Percentiles rank a stretch among this genome's conserved stretches.
Conservation (phyloP, 2,113 vertebrate species). For the Pteronura brasiliensis region DNA sequence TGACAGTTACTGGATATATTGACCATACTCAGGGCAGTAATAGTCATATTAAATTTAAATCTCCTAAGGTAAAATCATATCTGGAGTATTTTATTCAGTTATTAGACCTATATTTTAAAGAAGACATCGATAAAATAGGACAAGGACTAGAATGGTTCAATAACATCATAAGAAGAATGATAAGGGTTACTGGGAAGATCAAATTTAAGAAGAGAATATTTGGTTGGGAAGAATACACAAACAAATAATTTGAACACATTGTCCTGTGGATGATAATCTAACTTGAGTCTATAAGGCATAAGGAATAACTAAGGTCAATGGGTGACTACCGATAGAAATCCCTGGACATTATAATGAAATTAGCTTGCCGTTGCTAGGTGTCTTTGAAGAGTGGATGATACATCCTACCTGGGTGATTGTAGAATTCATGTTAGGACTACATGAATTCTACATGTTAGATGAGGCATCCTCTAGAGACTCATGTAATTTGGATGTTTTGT, state of each 20-base stretch:
- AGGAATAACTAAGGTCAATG: background rate
- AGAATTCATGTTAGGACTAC: background rate
- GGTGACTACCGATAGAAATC: background rate
- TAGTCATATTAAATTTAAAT: background rate
- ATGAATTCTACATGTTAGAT: too few species aligned
- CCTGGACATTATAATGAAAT: slow-evolving; percentile 17
- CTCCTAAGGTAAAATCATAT: background rate
- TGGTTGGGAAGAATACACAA: background rate
- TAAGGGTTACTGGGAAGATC: background rate
- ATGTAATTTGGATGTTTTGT: background rate
- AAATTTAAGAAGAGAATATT: background rate
- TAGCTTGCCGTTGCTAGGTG: background rate
- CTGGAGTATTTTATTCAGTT: background rate
- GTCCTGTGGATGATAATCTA: background rate
- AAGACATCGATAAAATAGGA: background rate
- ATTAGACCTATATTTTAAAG: background rate
- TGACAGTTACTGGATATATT: background rate
- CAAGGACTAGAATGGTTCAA: background rate
- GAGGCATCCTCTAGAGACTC: background rate
- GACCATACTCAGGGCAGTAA: background rate
- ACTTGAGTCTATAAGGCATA: background rate
- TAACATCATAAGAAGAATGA: background rate
- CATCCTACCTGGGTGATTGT: background rate
- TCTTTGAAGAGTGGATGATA: background rate
- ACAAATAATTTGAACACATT: background rate